Percentiles rank a stretch among this genome's conserved stretches.
phyloP scores from a whole-genome alignment of 2,113 vertebrate species.

The Rhombomys opimus region DNA sequence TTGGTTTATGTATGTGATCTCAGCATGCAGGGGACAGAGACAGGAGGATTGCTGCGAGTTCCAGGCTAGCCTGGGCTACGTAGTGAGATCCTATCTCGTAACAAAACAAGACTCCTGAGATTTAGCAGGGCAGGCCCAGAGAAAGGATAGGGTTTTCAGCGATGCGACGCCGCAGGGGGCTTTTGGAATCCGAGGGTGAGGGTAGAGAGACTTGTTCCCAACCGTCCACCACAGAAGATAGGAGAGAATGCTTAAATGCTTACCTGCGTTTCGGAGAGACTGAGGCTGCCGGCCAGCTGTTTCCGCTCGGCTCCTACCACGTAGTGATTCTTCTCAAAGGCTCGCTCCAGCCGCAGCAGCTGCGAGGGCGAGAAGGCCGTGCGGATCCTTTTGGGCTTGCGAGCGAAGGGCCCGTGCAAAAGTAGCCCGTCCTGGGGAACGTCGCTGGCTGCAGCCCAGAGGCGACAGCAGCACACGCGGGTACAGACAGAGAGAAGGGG shows the following conservation, averaged over 20 bases:
- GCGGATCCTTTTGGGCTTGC: slow-evolving; percentile 98
- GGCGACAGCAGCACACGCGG: slow-evolving; percentile 9
- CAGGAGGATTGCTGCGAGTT: not conserved
- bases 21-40: not conserved
- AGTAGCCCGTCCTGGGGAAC: slow-evolving; percentile 96
- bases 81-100: not conserved
- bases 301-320: slow-evolving; percentile 98
- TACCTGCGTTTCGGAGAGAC: slow-evolving; percentile 97
- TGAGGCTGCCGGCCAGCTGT: slow-evolving; percentile 96
- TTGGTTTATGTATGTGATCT: not conserved
- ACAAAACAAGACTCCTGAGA: not conserved
- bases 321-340: slow-evolving; percentile 99
- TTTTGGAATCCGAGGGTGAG: not conserved
- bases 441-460: slow-evolving; percentile 89
- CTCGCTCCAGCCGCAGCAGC: slow-evolving; percentile 95
- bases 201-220: not conserved
- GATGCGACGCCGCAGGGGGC: not conserved
- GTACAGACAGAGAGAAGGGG: slow-evolving; percentile 61
- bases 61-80: not conserved
- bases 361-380: slow-evolving; percentile 98
- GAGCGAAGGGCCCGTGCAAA: slow-evolving; percentile 96
- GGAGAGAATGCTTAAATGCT: not conserved
- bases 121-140: not conserved
- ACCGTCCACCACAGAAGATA: not conserved
- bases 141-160: not conserved